Evolutionary conservation across 2,888 invertebrate genomes (phyloP).

Genomic region (Cacoxenus indagator): DNA sequence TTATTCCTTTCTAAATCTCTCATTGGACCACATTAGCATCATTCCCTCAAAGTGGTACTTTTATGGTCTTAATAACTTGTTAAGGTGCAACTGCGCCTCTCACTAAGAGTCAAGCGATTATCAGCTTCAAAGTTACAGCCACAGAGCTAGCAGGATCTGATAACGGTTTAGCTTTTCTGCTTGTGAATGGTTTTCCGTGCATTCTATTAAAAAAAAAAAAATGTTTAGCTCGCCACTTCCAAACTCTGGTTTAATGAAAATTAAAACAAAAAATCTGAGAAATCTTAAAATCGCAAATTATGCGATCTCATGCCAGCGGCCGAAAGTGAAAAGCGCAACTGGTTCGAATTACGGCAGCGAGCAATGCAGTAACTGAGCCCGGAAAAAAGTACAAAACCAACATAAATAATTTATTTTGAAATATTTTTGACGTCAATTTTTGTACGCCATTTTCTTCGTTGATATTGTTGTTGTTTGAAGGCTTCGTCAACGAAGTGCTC

Average conservation of each 20-base stretch:
- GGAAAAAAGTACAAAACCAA: not conserved
- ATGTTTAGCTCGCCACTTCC: no score
- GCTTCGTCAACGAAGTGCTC: conserved; percentile 10
- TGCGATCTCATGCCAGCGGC: not conserved
- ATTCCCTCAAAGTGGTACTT: no score
- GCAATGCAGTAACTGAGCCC: no score
- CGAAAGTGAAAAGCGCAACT: not conserved
- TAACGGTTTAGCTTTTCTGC: no score
- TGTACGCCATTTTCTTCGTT: not conserved
- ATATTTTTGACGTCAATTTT: conserved; percentile 4
- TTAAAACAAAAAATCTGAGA: not conserved
- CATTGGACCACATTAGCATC: no score
- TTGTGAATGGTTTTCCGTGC: no score
- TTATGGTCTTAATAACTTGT: no score
- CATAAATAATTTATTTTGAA: conserved; percentile 18
- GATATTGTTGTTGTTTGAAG: not conserved
- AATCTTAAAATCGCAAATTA: not conserved
- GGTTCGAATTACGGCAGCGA: not conserved
- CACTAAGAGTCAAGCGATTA: no score
- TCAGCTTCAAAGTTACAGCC: no score
- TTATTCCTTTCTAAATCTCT: no score
- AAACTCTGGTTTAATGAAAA: not conserved
- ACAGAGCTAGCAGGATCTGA: no score
- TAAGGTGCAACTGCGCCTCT: no score
- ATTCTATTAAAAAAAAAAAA: not conserved